A percentile compares a stretch with the other conserved stretches of the same genome.
These are phyloP conservation scores for Bombus ignitus DNA, from an alignment of 1,140 invertebrate genomes.

Conservation along the genomic window DNA sequence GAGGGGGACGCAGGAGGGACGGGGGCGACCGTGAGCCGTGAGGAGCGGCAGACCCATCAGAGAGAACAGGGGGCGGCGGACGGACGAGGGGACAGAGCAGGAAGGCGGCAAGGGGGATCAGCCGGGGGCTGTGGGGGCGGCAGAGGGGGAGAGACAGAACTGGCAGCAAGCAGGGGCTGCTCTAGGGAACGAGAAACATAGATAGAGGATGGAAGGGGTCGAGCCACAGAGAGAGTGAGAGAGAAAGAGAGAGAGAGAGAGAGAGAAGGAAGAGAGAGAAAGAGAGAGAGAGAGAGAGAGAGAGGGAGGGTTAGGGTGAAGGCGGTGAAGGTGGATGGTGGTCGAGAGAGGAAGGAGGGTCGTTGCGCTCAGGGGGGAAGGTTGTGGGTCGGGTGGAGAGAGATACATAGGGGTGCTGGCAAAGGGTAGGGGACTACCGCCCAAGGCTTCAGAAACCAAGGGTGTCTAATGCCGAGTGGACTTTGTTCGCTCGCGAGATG, in stretches of 20 bases:
- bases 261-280: conserved; percentile 39
- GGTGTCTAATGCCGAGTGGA: conserved; percentile 79
- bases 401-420: conserved; percentile 76
- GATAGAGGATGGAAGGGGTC: conserved; percentile 53
- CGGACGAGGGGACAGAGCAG: background rate
- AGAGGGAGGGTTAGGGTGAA: conserved; percentile 47
- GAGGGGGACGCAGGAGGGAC: conserved; percentile 20
- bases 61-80: conserved; percentile 14
- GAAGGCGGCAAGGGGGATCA: background rate
- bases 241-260: conserved; percentile 1
- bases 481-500: conserved; percentile 76
- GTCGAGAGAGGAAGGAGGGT: conserved; percentile 48
- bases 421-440: conserved; percentile 74
- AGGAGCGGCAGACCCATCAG: conserved; percentile 25
- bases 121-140: conserved; percentile 16
- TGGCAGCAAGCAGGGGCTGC: conserved; percentile 62
- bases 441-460: conserved; percentile 78
- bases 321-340: conserved; percentile 58
- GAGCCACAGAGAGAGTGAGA: conserved; percentile 13
- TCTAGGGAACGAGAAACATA: conserved; percentile 69
- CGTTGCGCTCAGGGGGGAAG: conserved; percentile 50
- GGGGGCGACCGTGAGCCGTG: conserved; percentile 34
- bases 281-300: conserved; percentile 15
- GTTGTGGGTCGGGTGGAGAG: conserved; percentile 60
- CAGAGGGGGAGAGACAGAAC: conserved; percentile 34